These are phyloP conservation scores for Heliornis fulica DNA, from an alignment of 2,113 vertebrate species.

Conservation along the genomic window DNA sequence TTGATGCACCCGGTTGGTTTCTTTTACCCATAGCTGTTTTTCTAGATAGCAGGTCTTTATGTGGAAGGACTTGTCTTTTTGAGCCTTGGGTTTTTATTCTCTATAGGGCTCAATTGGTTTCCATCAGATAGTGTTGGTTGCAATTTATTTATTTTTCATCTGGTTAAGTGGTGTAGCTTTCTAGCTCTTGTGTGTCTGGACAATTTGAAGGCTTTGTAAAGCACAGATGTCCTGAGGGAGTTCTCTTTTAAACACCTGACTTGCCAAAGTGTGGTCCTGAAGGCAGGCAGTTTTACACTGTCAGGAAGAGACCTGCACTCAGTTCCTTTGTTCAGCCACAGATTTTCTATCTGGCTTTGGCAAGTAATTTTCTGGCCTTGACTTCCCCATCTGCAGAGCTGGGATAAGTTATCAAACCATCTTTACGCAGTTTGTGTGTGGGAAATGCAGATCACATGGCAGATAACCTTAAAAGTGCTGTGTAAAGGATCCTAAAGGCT, in stretches of 20 bases:
- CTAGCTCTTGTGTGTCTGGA: not conserved
- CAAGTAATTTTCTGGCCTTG: constrained; percentile 37
- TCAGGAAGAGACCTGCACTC: not conserved
- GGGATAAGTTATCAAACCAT: constrained; percentile 14
- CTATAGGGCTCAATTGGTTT: not conserved
- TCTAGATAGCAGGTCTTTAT: constrained; percentile 22
- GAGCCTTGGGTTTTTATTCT: not conserved
- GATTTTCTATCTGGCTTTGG: constrained; percentile 33
- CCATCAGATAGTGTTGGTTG: not conserved
- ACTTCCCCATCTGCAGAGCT: not conserved
- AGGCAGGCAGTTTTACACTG: not conserved
- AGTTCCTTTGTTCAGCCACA: not conserved
- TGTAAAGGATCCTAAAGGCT: not conserved
- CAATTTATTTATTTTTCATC: not conserved
- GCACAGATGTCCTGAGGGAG: not conserved
- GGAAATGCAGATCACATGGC: not conserved
- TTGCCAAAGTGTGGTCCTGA: not conserved
- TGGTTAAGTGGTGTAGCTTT: not conserved
- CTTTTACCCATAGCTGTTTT: constrained; percentile 28
- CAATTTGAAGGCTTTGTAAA: constrained; percentile 26
- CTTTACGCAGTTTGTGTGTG: not conserved
- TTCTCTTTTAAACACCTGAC: not conserved
- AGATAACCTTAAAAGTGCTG: not conserved
- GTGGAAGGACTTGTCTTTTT: not conserved
- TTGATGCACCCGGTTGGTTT: constrained; percentile 4